Evolutionary conservation across 2,888 invertebrate genomes (phyloP).

Genomic region (Hydraecia micacea): DNA sequence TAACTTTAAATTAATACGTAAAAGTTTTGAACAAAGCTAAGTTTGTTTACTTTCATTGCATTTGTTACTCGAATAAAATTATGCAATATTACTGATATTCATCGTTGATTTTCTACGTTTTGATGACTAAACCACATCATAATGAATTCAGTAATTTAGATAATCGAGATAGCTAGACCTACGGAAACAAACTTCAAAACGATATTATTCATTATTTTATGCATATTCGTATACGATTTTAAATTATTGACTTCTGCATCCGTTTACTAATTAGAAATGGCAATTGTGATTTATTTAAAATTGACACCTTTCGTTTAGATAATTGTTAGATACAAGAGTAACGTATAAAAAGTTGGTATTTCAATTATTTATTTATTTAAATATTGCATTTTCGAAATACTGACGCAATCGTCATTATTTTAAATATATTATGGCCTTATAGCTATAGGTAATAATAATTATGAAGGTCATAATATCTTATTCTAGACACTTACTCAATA

Average conservation of each 20-base stretch:
- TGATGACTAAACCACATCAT: neutral
- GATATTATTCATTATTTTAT: neutral
- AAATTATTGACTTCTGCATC: slow-evolving; percentile 13
- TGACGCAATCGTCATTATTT: slow-evolving; percentile 10
- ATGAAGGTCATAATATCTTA: neutral
- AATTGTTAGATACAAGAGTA: neutral
- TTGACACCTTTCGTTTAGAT: neutral
- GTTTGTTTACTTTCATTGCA: neutral
- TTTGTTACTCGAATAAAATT: neutral
- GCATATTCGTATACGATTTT: neutral
- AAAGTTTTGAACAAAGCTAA: neutral
- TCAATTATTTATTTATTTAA: slow-evolving; percentile 23
- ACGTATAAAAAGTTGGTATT: too few relatives aligned
- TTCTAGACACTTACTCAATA: neutral
- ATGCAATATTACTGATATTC: neutral
- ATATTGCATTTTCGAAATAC: slow-evolving; percentile 37
- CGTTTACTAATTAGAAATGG: slow-evolving; percentile 4
- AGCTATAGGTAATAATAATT: neutral
- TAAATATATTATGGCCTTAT: slow-evolving; percentile 18
- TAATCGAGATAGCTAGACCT: slow-evolving; percentile 4
- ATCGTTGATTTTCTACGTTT: slow-evolving; percentile 9
- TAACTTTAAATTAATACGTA: neutral
- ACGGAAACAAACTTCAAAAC: slow-evolving; percentile 21
- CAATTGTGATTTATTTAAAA: slow-evolving; percentile 20
- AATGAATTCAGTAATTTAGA: slow-evolving; percentile 24